A percentile compares a stretch with the other conserved stretches of the same genome.
phyloP scores from a whole-genome alignment of 2,113 vertebrate species.

The Aplodontia rufa region DNA sequence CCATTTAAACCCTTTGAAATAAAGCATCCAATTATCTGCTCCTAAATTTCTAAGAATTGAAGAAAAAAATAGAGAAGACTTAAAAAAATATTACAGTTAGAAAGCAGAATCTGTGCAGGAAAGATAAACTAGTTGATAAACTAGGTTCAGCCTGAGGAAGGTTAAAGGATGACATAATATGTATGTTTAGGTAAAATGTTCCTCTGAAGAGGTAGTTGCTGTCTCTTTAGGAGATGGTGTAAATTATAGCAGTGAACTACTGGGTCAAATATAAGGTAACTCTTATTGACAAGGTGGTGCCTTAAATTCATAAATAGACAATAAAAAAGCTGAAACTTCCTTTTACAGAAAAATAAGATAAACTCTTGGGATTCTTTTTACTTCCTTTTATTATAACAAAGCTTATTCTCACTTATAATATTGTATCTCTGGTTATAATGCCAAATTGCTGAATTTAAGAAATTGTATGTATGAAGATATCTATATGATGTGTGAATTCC shows the following conservation, averaged over 20 bases:
- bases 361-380: not conserved
- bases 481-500: slow-evolving; percentile 30
- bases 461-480: slow-evolving; percentile 8
- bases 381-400: not conserved
- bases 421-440: not conserved
- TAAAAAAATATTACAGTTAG: not conserved
- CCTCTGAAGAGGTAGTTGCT: not conserved
- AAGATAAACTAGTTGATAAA: not conserved
- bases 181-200: slow-evolving; percentile 26
- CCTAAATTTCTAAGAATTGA: slow-evolving; percentile 21
- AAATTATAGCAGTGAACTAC: slow-evolving; percentile 16
- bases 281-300: not conserved
- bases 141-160: not conserved
- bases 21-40: not conserved
- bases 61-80: not conserved
- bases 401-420: not conserved
- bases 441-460: slow-evolving; percentile 39
- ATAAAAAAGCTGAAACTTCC: not conserved
- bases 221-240: not conserved
- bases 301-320: not conserved
- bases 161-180: not conserved
- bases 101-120: not conserved
- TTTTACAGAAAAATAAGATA: not conserved
- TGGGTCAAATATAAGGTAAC: not conserved
- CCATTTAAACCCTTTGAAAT: not conserved